Base-by-base conservation (phyloP, 2,888 invertebrate species). In the Athalia circularis region DNA sequence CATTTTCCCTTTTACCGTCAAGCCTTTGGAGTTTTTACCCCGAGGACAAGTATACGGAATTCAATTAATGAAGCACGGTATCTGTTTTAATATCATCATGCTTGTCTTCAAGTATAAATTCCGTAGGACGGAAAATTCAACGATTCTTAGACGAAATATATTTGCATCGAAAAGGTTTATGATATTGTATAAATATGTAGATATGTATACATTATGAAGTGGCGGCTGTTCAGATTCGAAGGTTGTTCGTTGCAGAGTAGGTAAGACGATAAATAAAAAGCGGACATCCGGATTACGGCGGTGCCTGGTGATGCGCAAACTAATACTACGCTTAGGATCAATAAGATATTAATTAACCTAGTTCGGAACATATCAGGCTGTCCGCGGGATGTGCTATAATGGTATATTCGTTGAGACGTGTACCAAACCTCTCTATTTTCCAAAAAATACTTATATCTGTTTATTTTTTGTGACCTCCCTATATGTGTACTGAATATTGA, bases 271-370 rank as follows among this genome's bases (percentile, higher is more conserved):
- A 62, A 52, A 75, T 75, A 62, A 52, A 75, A 75, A 75, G n/a
- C 75, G 62, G 75, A 75, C 62, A 62, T 75, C 75, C 75, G 59
- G 47, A 72, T 43, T 43, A 45, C 7, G 59, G 47, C 45, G 43
- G 9, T 62, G 62, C 48, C 62, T n/a, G 6, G 50, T 62, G 43
- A 62, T 52, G 13, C 59, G 13, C 75, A 50, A 61, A 75, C 75
- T 75, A 61, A 62, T 50, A 75, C 62, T 62, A 48, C 29, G 62
- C 62, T 50, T 75, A 62, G n/a, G 75, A 75, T 75, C 75, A 75
- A 62, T 75, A 75, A 62, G 62, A 75, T 75, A 62, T 62, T 75
- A 75, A 75, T 75, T 75, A 75, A 75, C 62, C 62, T 62, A 61
- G 75, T 75, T 75, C n/a, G n/a, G n/a, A 75, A 62, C 75, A 50